Conservation (phyloP, 2,113 vertebrate genomes). For the Neolamprologus ventralis region DNA sequence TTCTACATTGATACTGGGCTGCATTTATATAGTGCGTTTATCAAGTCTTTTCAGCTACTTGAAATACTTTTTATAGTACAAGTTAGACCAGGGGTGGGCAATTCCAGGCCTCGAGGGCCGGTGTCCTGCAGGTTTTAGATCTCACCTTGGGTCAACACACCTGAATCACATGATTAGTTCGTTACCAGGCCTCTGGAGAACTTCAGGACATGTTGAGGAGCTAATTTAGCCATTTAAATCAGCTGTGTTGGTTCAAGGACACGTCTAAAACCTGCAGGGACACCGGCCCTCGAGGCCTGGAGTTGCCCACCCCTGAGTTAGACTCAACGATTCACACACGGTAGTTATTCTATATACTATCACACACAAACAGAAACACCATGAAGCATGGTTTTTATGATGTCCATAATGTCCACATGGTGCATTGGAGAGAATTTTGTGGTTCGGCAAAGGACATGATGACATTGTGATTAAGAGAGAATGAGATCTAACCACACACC, state of each 20-base stretch:
- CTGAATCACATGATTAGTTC: background rate
- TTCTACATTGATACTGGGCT: background rate
- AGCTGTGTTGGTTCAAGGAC: background rate
- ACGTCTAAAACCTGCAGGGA: rapidly evolving
- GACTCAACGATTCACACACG: background rate
- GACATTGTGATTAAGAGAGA: background rate
- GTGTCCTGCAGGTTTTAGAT: background rate
- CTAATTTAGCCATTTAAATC: background rate
- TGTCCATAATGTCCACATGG: background rate
- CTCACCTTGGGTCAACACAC: background rate
- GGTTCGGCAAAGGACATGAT: background rate
- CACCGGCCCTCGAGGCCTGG: rapidly evolving
- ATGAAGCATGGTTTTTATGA: rapidly evolving
- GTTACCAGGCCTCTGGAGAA: background rate
- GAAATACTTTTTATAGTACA: background rate
- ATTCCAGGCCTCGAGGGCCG: rapidly evolving
- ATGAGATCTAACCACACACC: background rate
- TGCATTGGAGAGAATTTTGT: background rate
- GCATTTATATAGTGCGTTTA: background rate
- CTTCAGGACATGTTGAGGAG: background rate
- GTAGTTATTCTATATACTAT: background rate
- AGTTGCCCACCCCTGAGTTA: background rate
- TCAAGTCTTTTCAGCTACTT: background rate
- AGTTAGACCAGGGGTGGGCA: background rate
- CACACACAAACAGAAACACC: background rate